phyloP scores from a whole-genome alignment of 2,797 vertebrate genomes.

The Sparus aurata region DNA sequence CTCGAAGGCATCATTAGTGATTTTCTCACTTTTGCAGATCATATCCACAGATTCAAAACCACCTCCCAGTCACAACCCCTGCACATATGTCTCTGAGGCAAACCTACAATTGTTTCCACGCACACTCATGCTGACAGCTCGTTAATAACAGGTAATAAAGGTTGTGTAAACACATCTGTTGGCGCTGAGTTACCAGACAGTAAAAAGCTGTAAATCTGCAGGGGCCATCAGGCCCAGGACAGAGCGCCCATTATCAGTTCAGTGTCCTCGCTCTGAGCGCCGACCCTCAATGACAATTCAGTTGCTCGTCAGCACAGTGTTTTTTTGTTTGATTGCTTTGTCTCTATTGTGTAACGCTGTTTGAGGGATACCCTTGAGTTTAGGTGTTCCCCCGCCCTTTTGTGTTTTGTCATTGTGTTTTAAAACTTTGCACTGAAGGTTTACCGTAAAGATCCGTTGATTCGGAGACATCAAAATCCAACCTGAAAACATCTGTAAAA shows the following conservation, averaged over 20 bases:
- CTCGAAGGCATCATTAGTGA: background rate
- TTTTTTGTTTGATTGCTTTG: conserved; percentile 41
- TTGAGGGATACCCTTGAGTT: conserved; percentile 23
- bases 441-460: conserved; percentile 5
- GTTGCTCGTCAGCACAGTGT: conserved; percentile 31
- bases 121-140: conserved; percentile 71
- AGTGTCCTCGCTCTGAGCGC: conserved; percentile 28
- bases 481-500: background rate
- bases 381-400: background rate
- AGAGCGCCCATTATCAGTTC: conserved; percentile 64
- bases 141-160: conserved; percentile 82
- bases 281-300: conserved; percentile 41
- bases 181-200: conserved; percentile 76
- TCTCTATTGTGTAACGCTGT: conserved; percentile 32
- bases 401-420: conserved; percentile 18
- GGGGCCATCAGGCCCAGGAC: conserved; percentile 45
- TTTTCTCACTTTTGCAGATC: background rate
- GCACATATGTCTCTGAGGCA: conserved; percentile 49
- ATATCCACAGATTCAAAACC: conserved; percentile 11
- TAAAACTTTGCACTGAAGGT: conserved; percentile 11
- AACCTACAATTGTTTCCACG: conserved; percentile 68
- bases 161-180: conserved; percentile 84
- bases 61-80: conserved; percentile 10
- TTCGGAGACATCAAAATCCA: background rate
- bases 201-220: conserved; percentile 77